Percentiles rank a stretch among this genome's conserved stretches.
phyloP scores from a whole-genome alignment of 1,140 invertebrate species.

The Sitophilus oryzae region DNA sequence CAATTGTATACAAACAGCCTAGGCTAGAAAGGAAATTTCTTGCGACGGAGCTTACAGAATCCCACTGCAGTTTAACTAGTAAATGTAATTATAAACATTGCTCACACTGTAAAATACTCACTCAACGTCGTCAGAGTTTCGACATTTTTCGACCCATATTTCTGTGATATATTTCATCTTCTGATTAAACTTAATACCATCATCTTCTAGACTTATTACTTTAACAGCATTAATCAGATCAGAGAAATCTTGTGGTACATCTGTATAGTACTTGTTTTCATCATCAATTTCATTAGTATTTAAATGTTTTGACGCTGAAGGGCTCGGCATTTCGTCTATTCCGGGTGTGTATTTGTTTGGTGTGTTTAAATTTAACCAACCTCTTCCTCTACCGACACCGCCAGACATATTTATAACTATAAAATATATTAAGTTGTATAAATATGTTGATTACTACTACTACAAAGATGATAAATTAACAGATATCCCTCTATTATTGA shows the following conservation, averaged over 20 bases:
- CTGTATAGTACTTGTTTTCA: conserved; percentile 11
- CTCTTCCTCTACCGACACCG: conserved; percentile 35
- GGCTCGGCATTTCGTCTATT: background rate
- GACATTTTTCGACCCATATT: conserved; percentile 30
- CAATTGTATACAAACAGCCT: too few relatives aligned
- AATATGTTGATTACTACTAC: too few relatives aligned
- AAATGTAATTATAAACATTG: background rate
- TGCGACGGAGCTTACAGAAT: too few relatives aligned
- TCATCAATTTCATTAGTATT: conserved; percentile 13
- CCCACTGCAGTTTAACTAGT: too few relatives aligned
- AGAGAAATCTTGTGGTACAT: conserved; percentile 17
- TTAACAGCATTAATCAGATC: conserved; percentile 29
- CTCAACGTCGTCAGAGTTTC: conserved; percentile 30
- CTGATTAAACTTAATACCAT: conserved; percentile 39
- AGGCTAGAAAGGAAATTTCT: too few relatives aligned
- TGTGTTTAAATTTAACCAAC: conserved; percentile 36
- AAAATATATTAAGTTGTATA: too few relatives aligned
- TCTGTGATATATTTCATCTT: conserved; percentile 36
- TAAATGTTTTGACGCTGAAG: background rate
- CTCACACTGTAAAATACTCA: conserved; percentile 24
- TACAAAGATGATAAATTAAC: too few relatives aligned
- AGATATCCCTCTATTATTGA: too few relatives aligned
- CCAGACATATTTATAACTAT: conserved; percentile 22
- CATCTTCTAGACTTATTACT: conserved; percentile 32
- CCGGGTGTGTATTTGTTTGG: conserved; percentile 13